A percentile compares a stretch with the other conserved stretches of the same genome.
Evolutionary conservation across 92 coral and sea anemone genomes (phyloP).

Genomic region (Phenganax subtilis): DNA sequence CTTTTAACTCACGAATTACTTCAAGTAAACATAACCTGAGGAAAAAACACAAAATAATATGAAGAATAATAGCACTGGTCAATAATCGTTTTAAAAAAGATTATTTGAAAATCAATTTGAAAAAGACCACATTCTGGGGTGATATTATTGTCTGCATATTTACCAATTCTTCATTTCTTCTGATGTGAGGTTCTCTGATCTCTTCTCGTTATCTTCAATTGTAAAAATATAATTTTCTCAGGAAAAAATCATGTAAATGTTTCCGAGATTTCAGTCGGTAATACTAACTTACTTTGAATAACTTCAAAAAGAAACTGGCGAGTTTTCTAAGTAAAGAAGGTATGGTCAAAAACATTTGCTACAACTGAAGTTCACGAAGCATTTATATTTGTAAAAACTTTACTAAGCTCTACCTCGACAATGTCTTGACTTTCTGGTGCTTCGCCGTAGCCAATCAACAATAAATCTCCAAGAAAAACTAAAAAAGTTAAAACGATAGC

Average conservation of each 20-base stretch:
- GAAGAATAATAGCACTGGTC: not conserved
- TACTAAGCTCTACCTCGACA: not conserved
- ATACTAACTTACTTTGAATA: conserved; percentile 10
- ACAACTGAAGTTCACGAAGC: not conserved
- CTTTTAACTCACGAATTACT: conserved; percentile 18
- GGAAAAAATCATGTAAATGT: too few relatives aligned
- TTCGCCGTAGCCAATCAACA: conserved; percentile 3
- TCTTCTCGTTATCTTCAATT: conserved; percentile 6
- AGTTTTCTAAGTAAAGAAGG: not conserved
- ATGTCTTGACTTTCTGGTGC: not conserved
- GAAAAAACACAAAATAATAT: not conserved
- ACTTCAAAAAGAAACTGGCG: not conserved
- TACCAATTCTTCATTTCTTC: conserved; percentile 15
- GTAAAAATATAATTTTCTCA: not conserved
- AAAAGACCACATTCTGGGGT: not conserved
- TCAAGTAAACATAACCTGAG: conserved; percentile 8
- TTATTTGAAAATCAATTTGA: not conserved
- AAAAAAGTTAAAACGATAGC: not conserved
- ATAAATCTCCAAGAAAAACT: conserved; percentile 23
- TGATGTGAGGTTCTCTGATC: not conserved
- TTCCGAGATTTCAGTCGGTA: not conserved
- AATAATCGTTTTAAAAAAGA: too few relatives aligned
- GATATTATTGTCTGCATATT: not conserved
- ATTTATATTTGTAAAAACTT: too few relatives aligned
- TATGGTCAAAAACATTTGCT: not conserved